phyloP scores from a whole-genome alignment of 2,888 invertebrate genomes.

The Nymphalis polychloros region DNA sequence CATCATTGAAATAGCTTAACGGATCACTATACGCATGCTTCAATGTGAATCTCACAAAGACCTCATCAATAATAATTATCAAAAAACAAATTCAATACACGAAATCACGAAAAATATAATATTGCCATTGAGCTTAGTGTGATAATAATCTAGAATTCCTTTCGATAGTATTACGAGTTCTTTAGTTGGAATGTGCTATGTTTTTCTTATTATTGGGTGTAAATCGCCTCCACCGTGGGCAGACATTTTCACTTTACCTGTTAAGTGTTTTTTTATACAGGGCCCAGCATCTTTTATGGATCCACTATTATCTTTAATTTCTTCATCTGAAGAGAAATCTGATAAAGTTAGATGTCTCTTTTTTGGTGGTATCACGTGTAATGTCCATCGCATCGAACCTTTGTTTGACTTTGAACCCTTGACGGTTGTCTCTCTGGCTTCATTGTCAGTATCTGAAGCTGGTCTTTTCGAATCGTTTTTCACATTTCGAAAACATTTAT shows the following conservation, averaged over 20 bases:
- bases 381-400: conserved; percentile 65
- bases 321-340: conserved; percentile 72
- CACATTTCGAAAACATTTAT: conserved; percentile 54
- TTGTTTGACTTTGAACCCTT: conserved; percentile 55
- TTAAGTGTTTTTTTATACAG: conserved; percentile 57
- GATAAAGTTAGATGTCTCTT: conserved; percentile 69
- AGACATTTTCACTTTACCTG: conserved; percentile 64
- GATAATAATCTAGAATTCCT: background rate
- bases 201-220: conserved; percentile 69
- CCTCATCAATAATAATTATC: conserved; percentile 56
- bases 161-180: background rate
- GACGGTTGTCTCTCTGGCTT: conserved; percentile 53
- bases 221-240: conserved; percentile 76
- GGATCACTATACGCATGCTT: conserved; percentile 56
- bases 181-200: conserved; percentile 44
- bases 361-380: conserved; percentile 68
- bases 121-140: background rate
- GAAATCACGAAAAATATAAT: too few relatives aligned
- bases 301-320: conserved; percentile 51
- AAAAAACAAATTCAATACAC: conserved; percentile 47
- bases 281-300: conserved; percentile 66
- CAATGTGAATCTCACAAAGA: conserved; percentile 60
- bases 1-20: background rate
- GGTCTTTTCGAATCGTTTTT: conserved; percentile 66
- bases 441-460: conserved; percentile 74